phyloP scores from a whole-genome alignment of 2,797 vertebrate genomes.

The Myotis daubentonii region DNA sequence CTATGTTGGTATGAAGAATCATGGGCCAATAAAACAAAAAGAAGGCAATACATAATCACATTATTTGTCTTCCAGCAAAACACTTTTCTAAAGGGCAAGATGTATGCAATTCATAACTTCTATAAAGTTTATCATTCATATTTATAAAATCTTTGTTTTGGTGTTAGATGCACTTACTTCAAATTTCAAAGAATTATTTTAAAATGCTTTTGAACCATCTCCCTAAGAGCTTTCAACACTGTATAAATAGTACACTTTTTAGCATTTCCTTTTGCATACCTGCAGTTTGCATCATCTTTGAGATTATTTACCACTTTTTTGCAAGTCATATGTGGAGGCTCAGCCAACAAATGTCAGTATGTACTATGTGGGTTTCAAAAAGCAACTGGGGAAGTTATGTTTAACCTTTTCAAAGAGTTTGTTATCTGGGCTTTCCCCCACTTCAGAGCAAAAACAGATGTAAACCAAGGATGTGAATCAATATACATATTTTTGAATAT shows the following conservation, averaged over 20 bases:
- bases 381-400: conserved; percentile 70
- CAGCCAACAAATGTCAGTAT: conserved; percentile 77
- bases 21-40: background rate
- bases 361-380: conserved; percentile 68
- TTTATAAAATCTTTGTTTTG: conserved; percentile 68
- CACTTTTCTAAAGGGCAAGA: conserved; percentile 27
- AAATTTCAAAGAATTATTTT: conserved; percentile 65
- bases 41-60: conserved; percentile 20
- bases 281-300: conserved; percentile 80
- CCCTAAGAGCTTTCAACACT: conserved; percentile 73
- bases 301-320: conserved; percentile 73
- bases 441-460: conserved; percentile 73
- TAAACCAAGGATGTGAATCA: conserved; percentile 57
- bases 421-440: conserved; percentile 79
- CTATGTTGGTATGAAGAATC: conserved; percentile 4
- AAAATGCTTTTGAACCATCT: conserved; percentile 70
- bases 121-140: conserved; percentile 51
- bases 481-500: conserved; percentile 47
- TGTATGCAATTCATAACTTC: conserved; percentile 46
- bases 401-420: conserved; percentile 71
- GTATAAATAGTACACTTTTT: conserved; percentile 73
- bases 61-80: conserved; percentile 51
- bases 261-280: conserved; percentile 80
- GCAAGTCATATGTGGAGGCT: conserved; percentile 53
- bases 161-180: conserved; percentile 35